phyloP scores from a whole-genome alignment of 2,113 vertebrate genomes.

The Trinectes maculatus region DNA sequence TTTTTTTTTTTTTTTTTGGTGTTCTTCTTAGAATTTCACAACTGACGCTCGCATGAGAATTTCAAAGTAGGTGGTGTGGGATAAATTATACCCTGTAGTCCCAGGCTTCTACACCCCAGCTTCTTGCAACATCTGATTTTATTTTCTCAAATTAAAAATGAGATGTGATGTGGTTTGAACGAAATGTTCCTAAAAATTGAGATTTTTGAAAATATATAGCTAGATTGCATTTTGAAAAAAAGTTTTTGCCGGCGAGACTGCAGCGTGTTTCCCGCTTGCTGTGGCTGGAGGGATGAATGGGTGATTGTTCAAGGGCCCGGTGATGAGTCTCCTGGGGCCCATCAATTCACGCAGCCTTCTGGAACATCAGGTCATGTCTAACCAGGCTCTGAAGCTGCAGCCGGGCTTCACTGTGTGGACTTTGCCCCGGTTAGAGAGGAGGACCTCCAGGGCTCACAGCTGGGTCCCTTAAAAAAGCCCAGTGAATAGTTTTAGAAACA shows the following conservation, averaged over 20 bases:
- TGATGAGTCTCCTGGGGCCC: conserved; percentile 74
- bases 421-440: conserved; percentile 61
- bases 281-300: conserved; percentile 72
- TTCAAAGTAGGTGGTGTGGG: conserved; percentile 8
- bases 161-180: neutral
- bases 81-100: neutral
- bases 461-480: conserved; percentile 74
- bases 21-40: conserved; percentile 41
- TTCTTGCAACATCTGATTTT: neutral
- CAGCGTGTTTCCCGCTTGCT: conserved; percentile 40
- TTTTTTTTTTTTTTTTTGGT: too few relatives aligned
- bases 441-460: conserved; percentile 78
- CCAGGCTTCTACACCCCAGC: neutral
- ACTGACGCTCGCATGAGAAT: conserved; percentile 1
- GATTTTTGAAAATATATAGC: neutral
- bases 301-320: conserved; percentile 68
- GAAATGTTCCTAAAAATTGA: neutral
- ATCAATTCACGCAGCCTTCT: conserved; percentile 73
- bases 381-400: conserved; percentile 56
- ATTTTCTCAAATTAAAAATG: neutral
- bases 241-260: conserved; percentile 21
- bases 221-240: conserved; percentile 8
- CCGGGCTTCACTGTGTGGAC: conserved; percentile 51
- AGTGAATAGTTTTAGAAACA: conserved; percentile 74
- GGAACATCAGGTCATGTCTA: conserved; percentile 76